Conservation (phyloP, 53 echinoderm and acorn worm species). For the Henricia sp. region DNA sequence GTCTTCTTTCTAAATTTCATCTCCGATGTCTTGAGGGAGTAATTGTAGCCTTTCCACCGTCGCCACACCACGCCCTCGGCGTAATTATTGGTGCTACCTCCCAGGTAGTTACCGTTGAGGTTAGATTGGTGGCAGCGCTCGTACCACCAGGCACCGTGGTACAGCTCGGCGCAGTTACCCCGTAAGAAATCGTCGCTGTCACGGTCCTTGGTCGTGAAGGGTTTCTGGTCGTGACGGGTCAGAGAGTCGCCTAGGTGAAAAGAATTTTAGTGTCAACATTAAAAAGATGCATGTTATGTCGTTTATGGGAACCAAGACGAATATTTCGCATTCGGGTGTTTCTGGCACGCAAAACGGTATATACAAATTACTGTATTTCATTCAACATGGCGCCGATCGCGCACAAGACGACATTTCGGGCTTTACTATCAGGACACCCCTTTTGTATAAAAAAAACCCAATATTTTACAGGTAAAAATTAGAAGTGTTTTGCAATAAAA, state of each 20-base stretch:
- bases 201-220: conserved; percentile 42
- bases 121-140: conserved; percentile 26
- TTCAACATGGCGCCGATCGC: too few species aligned
- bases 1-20: conserved; percentile 37
- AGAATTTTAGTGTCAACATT: background rate
- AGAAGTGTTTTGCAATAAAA: too few species aligned
- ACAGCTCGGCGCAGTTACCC: conserved; percentile 14
- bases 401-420: too few species aligned
- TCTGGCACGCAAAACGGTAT: too few species aligned
- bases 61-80: conserved; percentile 43
- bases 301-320: too few species aligned
- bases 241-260: conserved; percentile 32
- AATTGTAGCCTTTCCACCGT: conserved; percentile 30
- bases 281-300: background rate
- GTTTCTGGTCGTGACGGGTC: conserved; percentile 1
- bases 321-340: too few species aligned
- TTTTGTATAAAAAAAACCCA: too few species aligned
- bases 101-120: conserved; percentile 34
- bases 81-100: background rate
- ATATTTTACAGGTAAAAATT: too few species aligned
- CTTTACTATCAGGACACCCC: too few species aligned
- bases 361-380: too few species aligned
- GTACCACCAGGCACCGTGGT: conserved; percentile 55
- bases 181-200: conserved; percentile 20
- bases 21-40: conserved; percentile 34